phyloP scores from a whole-genome alignment of 2,888 invertebrate genomes.

The Drosophila planitibia region DNA sequence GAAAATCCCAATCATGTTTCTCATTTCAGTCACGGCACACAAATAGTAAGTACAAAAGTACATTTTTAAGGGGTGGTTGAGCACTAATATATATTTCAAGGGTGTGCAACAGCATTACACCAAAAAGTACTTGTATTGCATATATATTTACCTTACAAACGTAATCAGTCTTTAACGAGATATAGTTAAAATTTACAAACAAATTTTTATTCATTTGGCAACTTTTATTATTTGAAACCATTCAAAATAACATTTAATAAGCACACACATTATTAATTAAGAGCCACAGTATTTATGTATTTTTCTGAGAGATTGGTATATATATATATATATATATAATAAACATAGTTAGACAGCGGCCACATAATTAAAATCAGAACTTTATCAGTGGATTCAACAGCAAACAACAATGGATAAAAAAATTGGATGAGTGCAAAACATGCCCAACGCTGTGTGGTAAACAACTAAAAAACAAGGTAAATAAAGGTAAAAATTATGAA shows the following conservation, averaged over 20 bases:
- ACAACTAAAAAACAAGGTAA: slow-evolving; percentile 69
- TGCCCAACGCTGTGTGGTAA: slow-evolving; percentile 51
- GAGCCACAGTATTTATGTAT: slow-evolving; percentile 21
- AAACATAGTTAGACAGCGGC: slow-evolving; percentile 40
- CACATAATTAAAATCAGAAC: slow-evolving; percentile 74
- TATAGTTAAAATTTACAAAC: neutral
- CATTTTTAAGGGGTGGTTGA: neutral
- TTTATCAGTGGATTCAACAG: slow-evolving; percentile 61
- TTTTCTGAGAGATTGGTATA: slow-evolving; percentile 25
- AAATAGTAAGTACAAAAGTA: neutral
- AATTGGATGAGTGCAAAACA: slow-evolving; percentile 49
- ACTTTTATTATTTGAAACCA: neutral
- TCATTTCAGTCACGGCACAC: neutral
- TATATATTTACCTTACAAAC: neutral
- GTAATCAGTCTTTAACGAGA: neutral
- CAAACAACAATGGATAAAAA: slow-evolving; percentile 26
- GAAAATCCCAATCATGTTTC: slow-evolving; percentile 19
- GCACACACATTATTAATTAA: slow-evolving; percentile 7
- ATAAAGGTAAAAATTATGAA: slow-evolving; percentile 79
- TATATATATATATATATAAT: slow-evolving; percentile 26
- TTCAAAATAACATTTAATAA: neutral
- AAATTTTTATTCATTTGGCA: neutral
- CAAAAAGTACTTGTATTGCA: neutral
- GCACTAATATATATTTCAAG: neutral
- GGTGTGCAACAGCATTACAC: neutral